Evolutionary conservation across 2,113 vertebrate species (phyloP).

Genomic region (Forbesichthys papilliferus): DNA sequence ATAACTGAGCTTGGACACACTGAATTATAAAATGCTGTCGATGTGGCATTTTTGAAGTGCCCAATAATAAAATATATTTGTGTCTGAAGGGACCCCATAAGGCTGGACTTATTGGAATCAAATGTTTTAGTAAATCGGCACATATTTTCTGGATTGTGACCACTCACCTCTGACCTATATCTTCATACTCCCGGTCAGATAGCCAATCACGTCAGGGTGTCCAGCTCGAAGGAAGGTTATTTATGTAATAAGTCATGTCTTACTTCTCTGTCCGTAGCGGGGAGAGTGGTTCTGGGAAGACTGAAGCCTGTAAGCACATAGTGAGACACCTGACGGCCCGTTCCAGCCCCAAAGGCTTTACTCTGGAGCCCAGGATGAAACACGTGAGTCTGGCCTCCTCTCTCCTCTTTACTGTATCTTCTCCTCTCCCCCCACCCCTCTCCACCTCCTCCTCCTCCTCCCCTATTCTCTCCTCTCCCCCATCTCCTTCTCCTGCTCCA

Average conservation of each 20-base stretch:
- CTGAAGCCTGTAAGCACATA: conserved; percentile 89
- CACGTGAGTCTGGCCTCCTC: conserved; percentile 79
- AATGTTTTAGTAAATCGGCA: too few relatives aligned
- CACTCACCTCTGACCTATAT: too few relatives aligned
- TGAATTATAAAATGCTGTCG: too few relatives aligned
- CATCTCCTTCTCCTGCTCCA: too few relatives aligned
- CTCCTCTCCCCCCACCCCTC: neutral
- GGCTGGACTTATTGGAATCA: too few relatives aligned
- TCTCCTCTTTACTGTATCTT: neutral
- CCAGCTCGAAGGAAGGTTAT: neutral
- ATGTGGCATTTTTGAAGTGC: too few relatives aligned
- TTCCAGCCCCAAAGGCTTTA: conserved; percentile 74
- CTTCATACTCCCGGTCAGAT: too few relatives aligned
- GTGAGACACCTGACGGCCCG: conserved; percentile 85
- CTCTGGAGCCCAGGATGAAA: conserved; percentile 84
- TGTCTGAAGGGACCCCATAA: too few relatives aligned
- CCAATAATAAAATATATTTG: too few relatives aligned
- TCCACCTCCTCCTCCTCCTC: neutral
- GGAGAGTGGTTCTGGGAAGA: conserved; percentile 94
- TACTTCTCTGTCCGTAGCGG: conserved; percentile 75
- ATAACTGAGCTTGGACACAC: too few relatives aligned
- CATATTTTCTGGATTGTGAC: too few relatives aligned
- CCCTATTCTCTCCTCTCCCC: neutral
- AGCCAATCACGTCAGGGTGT: neutral
- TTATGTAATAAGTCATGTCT: conserved; percentile 3